phyloP scores from a whole-genome alignment of 1,140 invertebrate species.

The Pararge aegeria region DNA sequence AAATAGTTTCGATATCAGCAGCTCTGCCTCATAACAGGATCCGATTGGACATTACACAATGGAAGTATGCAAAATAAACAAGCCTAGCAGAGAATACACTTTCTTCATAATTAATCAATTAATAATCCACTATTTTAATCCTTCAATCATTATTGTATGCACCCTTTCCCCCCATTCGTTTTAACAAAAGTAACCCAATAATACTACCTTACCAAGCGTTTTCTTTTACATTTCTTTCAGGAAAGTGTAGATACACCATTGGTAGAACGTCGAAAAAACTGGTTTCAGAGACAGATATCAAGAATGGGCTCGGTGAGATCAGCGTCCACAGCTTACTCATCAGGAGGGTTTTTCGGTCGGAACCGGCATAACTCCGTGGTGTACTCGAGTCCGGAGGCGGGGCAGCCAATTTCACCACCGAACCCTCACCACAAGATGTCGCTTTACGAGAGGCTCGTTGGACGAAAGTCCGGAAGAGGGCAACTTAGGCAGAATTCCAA shows the following conservation, averaged over 20 bases:
- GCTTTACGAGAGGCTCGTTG: conserved; percentile 89
- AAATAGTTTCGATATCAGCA: no score
- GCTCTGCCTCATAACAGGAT: no score
- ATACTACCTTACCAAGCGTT: background rate
- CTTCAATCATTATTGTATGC: no score
- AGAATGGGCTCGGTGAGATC: conserved; percentile 90
- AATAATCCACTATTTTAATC: no score
- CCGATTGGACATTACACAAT: no score
- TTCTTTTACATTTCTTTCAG: conserved; percentile 71
- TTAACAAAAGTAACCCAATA: background rate
- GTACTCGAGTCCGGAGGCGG: conserved; percentile 89
- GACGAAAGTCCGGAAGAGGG: conserved; percentile 87
- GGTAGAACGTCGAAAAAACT: conserved; percentile 91
- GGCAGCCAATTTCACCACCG: conserved; percentile 72
- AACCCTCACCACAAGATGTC: conserved; percentile 85
- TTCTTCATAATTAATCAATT: no score
- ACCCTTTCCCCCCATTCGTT: background rate
- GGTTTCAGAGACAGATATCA: conserved; percentile 91
- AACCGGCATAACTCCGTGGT: conserved; percentile 86
- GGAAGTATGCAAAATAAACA: no score
- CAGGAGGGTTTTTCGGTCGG: conserved; percentile 87
- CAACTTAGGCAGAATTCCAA: conserved; percentile 82
- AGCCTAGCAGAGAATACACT: no score
- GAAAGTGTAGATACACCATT: conserved; percentile 93
- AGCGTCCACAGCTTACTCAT: conserved; percentile 90